Conservation (phyloP, 2,888 invertebrate species). For the Coenonympha glycerion region DNA sequence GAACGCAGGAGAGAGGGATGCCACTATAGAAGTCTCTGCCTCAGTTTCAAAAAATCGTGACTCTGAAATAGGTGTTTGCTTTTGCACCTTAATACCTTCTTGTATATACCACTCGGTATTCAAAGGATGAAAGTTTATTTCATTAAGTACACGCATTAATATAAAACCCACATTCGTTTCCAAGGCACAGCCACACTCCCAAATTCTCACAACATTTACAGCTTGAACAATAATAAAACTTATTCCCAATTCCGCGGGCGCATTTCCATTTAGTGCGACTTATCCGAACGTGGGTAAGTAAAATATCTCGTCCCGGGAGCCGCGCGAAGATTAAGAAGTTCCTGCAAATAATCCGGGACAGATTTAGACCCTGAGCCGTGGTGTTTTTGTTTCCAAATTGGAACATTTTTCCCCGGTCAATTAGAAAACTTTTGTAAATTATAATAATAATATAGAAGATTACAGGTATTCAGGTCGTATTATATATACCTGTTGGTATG, state of each 20-base stretch:
- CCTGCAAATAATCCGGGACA: conserved; percentile 47
- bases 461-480: too few species aligned
- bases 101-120: too few species aligned
- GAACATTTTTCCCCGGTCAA: conserved; percentile 16
- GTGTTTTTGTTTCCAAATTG: conserved; percentile 33
- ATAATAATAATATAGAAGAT: neutral
- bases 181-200: too few species aligned
- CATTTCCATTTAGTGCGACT: conserved; percentile 35
- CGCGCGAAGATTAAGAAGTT: conserved; percentile 52
- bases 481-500: too few species aligned
- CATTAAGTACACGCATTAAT: too few species aligned
- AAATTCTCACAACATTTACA: neutral
- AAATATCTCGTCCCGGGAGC: conserved; percentile 51
- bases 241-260: conserved; percentile 29
- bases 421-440: conserved; percentile 12
- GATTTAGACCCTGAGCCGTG: conserved; percentile 44
- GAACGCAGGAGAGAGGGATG: too few species aligned
- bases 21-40: too few species aligned
- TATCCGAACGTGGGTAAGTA: conserved; percentile 41
- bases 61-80: neutral
- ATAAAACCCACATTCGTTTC: too few species aligned
- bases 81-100: too few species aligned
- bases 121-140: too few species aligned
- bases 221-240: conserved; percentile 1
- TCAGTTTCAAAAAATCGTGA: neutral